Evolutionary conservation across 2,888 invertebrate genomes (phyloP), one percentile per base, ranked within the genome.

Genomic region (Chymomyza fuscimana): DNA sequence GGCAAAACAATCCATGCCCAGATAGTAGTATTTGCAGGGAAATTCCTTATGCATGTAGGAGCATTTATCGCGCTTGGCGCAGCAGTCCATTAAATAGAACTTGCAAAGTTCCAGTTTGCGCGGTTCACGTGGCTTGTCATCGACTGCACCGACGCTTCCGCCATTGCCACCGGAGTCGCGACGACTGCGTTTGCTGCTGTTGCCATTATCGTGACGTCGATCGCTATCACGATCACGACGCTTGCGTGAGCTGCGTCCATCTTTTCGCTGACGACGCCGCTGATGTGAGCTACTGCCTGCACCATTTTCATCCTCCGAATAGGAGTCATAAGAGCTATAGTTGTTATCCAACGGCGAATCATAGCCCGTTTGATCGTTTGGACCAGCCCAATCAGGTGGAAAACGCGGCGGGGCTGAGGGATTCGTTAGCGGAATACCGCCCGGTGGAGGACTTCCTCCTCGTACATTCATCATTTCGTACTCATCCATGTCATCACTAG

Each of bases 11-110:
- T 95, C 95, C 91, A 96, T 94, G 76, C 98, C 98, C 65, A 98
- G 96, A 91, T 99, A 98, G 92, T 96, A 98, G 93, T 96, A 98
- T 93, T 98, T 98, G 93, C 99, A 99, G 19, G 99, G 99, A 92
- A 98, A 99, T 91, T 98, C 98, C 87, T 96, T 95, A 93, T 99
- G 99, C 96, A 99, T 96, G 90, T 97, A 99, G 22, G 97, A 94
- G 93, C 99, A 99, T 92, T 97, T 97, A 84, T 98, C 98, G 87
- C 97, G 95, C 93, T 98, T 99, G 66, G 97, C 91, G 93, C 99
- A 99, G 91, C 97, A 97, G 81, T 97, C 97, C 95, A 96, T 97
- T 72, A 98, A 92, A 93, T 98, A 99, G 92, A 98, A 99, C 93
- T 98, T 99, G 92, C 99, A 99, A 2, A 98, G 92, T 92, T 99